Evolutionary conservation across 2,888 invertebrate genomes (phyloP), one percentile per base, ranked within the genome.

Genomic region (Bellardia bayeri): DNA sequence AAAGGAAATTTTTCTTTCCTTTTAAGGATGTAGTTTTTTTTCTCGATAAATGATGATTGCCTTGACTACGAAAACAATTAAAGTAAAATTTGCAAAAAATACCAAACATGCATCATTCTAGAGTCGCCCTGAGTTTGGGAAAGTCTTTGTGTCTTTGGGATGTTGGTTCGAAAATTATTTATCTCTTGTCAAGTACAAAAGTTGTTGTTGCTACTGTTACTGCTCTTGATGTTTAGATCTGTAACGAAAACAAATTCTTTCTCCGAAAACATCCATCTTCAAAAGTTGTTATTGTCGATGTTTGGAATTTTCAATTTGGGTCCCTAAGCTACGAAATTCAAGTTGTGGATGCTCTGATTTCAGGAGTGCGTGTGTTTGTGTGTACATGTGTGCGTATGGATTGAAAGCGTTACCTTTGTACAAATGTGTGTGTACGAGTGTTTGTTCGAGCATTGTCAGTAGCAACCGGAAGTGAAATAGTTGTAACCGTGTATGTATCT

Each of bases 401-500:
- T 54, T 54, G 40, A 33, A 79, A 69, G 58, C 40, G 61, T 51
- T 72, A 61, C 72, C 54, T 81, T 40, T 58, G 30, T 33, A 54
- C n/a, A n/a, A 51, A 69, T 54, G 0, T 51, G 37, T 69, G 30
- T 81, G 69, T 69, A n/a, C 40, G 63, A 9, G 14, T 56, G 69
- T 71, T 30, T 23, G 49, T 72, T 23, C 49, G 64, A 54, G 74
- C 82, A 89, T 89, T 87, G 89, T 64, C 87, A 89, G 85, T 89
- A 75, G 89, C 89, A 89, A 89, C 89, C 87, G 89, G 88, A 89
- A 89, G 88, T 89, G 82, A 82, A 82, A 84, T 84, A 78, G 82
- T 82, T 87, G 74, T 74, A 74, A 81, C 23, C 68, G 72, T 83
- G 56, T 72, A 45, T 42, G 56, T 68, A 68, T 16, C 23, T 54